Evolutionary conservation across 2,797 vertebrate species (phyloP).

Genomic region (Enteromius radiatus): DNA sequence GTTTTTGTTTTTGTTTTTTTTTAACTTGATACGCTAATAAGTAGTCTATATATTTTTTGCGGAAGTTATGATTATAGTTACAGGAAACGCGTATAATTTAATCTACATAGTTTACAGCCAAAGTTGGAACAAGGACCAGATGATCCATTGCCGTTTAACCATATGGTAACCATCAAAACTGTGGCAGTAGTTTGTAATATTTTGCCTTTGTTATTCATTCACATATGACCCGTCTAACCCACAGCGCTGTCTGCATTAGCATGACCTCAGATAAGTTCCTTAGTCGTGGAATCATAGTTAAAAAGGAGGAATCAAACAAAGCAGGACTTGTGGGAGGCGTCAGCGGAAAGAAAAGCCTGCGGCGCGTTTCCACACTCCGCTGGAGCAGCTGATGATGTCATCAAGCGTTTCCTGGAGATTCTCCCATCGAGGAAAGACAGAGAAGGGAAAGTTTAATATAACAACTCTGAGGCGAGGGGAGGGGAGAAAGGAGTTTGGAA

Average conservation of each 20-base stretch:
- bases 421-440: constrained; percentile 52
- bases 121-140: constrained; percentile 1
- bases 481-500: constrained; percentile 72
- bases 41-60: background rate
- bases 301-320: constrained; percentile 26
- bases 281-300: background rate
- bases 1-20: background rate
- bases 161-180: background rate
- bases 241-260: background rate
- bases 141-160: background rate
- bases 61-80: background rate
- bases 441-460: constrained; percentile 66
- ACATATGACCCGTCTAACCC: background rate
- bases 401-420: constrained; percentile 62
- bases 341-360: constrained; percentile 39
- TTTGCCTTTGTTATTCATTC: background rate
- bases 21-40: too few species aligned
- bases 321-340: constrained; percentile 54
- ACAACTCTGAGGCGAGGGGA: constrained; percentile 60
- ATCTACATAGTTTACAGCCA: background rate
- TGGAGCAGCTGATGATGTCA: constrained; percentile 74
- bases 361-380: constrained; percentile 57
- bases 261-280: constrained; percentile 12
- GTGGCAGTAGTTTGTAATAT: background rate
- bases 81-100: background rate